Base-by-base conservation (phyloP, 2,113 vertebrate genomes). In the Pimephales promelas region DNA sequence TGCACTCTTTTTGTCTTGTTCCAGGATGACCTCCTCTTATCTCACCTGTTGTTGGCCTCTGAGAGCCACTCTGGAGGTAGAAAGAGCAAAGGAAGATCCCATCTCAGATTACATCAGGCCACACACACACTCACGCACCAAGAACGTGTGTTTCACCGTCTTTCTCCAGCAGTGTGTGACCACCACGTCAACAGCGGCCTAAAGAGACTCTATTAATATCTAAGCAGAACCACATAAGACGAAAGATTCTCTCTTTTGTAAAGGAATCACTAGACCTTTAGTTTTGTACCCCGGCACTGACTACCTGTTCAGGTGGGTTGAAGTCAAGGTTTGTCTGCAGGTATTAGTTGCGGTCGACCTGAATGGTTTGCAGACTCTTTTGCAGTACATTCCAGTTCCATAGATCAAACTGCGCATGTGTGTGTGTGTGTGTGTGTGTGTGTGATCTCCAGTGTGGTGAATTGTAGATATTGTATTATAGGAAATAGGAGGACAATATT, bases 381-480 rank as follows among this genome's bases (percentile, higher is more conserved):
- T 78, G 73, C 61, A 73, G 36, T 83, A 73, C 76, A 79, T 79
- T 64, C 79, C 90, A 90, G 64, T 68, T 68, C 31, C 89, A 91
- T 84, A 90, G 70, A 91, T 71, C 18, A 87, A 59, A 88, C 28
- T 87, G 87, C 85, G 79, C 89, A 6, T 66, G 43, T 36, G 34
- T 34, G 4, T 34, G 34, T 36, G 7, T 22, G 64, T 31, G 28
- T 34, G 61, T 64, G 62, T 61, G 18, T 49, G 66, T 64, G 40
- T n/a, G n/a, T 5, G n/a, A 28, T 59, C 71, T 52, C 7, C 49
- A 54, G 52, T 54, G 56, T 64, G 74, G 84, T 85, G 81, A 88
- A 40, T 81, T 95, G 94, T 94, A 93, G 92, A 94, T 94, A 93
- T 54, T 94, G 93, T 95, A 94, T 90, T 85, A 93, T 92, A 94